phyloP scores from a whole-genome alignment of 2,113 vertebrate genomes.

The Cnemophilus loriae region DNA sequence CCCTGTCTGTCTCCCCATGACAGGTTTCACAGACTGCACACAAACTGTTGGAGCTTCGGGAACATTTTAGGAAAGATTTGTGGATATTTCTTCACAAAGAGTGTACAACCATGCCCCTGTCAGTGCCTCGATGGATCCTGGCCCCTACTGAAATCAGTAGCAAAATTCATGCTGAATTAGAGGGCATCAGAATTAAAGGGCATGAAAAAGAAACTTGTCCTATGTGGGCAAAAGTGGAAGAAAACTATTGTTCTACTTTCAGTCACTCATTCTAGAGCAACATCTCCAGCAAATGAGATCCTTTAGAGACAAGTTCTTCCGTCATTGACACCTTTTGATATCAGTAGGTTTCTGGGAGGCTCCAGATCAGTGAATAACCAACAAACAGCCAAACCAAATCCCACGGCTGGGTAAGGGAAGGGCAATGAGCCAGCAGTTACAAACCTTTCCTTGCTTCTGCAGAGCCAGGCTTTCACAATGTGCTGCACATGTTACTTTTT shows the following conservation, averaged over 20 bases:
- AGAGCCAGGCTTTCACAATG: not conserved
- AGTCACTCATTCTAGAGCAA: not conserved
- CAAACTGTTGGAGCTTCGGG: not conserved
- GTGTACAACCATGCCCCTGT: accelerated
- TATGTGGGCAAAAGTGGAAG: not conserved
- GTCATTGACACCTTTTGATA: not conserved
- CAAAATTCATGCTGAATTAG: not conserved
- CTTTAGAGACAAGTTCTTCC: not conserved
- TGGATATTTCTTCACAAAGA: not conserved
- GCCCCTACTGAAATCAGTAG: not conserved
- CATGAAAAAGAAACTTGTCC: not conserved
- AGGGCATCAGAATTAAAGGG: not conserved
- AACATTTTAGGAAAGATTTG: not conserved
- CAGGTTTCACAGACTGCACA: not conserved
- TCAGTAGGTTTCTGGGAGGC: not conserved
- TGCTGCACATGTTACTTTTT: not conserved
- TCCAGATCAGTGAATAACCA: not conserved
- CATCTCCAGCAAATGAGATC: not conserved
- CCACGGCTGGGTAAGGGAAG: not conserved
- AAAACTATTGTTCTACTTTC: not conserved
- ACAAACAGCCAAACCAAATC: not conserved
- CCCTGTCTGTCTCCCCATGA: not conserved
- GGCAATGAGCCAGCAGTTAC: not conserved
- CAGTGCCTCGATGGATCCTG: not conserved
- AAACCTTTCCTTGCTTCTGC: not conserved